These are phyloP conservation scores for Silurus aristotelis DNA, from an alignment of 2,797 vertebrate genomes.

Conservation along the genomic window DNA sequence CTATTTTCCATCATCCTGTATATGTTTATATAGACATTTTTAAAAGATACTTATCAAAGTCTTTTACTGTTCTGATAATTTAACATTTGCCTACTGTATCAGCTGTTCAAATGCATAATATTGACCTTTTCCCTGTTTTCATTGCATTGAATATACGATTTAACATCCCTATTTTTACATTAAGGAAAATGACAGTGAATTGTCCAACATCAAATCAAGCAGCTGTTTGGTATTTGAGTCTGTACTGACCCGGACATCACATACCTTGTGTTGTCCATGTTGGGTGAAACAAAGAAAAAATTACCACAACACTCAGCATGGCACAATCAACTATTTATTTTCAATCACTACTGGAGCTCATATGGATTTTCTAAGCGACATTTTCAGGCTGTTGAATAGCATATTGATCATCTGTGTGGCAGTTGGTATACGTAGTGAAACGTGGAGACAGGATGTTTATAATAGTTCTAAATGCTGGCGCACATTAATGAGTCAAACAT, in stretches of 20 bases:
- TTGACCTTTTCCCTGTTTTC: neutral
- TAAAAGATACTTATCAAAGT: neutral
- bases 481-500: slow-evolving; percentile 52
- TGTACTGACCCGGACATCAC: slow-evolving; percentile 18
- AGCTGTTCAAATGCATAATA: neutral
- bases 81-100: neutral
- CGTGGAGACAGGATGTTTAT: slow-evolving; percentile 57
- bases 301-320: slow-evolving; percentile 45
- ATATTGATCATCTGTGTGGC: slow-evolving; percentile 62
- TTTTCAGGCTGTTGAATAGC: slow-evolving; percentile 62
- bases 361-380: slow-evolving; percentile 60
- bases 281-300: slow-evolving; percentile 47
- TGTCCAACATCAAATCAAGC: slow-evolving; percentile 26
- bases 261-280: slow-evolving; percentile 24
- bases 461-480: slow-evolving; percentile 52
- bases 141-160: neutral
- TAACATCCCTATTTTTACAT: slow-evolving; percentile 11
- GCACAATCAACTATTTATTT: slow-evolving; percentile 55
- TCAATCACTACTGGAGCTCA: slow-evolving; percentile 59
- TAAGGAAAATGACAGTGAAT: slow-evolving; percentile 19
- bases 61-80: neutral
- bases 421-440: slow-evolving; percentile 46
- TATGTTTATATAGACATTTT: neutral
- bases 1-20: neutral
- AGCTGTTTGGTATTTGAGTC: slow-evolving; percentile 36